Evolutionary conservation across 2,797 vertebrate species (phyloP).

Genomic region (Aeoliscus strigatus): DNA sequence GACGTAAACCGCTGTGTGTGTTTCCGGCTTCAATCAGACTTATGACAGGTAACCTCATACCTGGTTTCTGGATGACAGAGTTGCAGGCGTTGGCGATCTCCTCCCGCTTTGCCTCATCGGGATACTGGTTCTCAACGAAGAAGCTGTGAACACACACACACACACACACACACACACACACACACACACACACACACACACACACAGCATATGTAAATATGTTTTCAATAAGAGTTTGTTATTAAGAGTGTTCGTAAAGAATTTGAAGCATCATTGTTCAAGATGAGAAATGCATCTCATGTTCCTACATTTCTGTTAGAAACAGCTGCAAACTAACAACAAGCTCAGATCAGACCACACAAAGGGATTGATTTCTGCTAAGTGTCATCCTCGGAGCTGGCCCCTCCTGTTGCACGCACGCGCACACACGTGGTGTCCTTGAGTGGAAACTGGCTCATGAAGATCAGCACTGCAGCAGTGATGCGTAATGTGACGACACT

Average conservation of each 20-base stretch:
- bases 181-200: conserved; percentile 13
- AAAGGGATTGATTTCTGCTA: conserved; percentile 43
- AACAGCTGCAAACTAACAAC: too few relatives aligned
- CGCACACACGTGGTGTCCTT: conserved; percentile 56
- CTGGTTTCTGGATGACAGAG: conserved; percentile 82
- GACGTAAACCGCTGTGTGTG: too few relatives aligned
- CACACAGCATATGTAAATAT: too few relatives aligned
- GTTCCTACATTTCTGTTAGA: too few relatives aligned
- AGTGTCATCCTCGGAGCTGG: conserved; percentile 13
- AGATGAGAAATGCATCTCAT: too few relatives aligned
- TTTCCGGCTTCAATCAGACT: too few relatives aligned
- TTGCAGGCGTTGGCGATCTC: conserved; percentile 83
- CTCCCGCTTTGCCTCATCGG: conserved; percentile 79
- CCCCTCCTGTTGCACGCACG: conserved; percentile 20
- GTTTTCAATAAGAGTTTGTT: too few relatives aligned
- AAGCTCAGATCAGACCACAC: conserved; percentile 48
- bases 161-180: conserved; percentile 12
- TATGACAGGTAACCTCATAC: too few relatives aligned
- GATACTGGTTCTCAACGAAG: conserved; percentile 84
- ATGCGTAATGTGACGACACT: conserved; percentile 56
- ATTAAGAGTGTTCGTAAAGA: neutral
- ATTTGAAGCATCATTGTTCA: conserved; percentile 26
- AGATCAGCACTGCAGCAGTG: conserved; percentile 65
- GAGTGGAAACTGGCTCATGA: conserved; percentile 62
- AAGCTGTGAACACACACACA: conserved; percentile 66